Evolutionary conservation across 2,113 vertebrate genomes (phyloP), one percentile per base, ranked within the genome.

Genomic region (Crotalus tigris): DNA sequence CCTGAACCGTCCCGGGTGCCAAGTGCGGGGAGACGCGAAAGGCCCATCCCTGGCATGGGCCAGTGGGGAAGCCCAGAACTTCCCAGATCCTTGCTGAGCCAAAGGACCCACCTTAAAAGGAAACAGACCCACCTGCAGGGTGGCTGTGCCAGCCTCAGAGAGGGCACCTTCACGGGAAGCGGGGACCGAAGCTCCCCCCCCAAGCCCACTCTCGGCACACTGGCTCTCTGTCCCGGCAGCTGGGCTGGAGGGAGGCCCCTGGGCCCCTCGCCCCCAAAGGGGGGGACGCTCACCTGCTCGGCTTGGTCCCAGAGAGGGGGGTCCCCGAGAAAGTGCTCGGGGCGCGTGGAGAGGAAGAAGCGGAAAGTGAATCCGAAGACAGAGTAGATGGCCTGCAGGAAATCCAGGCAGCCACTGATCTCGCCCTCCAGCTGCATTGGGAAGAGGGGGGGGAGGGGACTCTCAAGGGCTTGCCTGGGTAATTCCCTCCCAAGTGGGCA

Each of bases 351-450:
- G 85, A 99, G 97, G 1, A 97, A 98, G 96, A 99, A 97, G 94
- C 94, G 98, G 97, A 99, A 98, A 85, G 98, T 98, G 95, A 99
- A 99, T 7, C 99, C 99, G 93, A 99, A 98, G 15, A 98, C 97
- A 0, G 96, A 87, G 94, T 99, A 99, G 11, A 99, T 98, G 0
- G 97, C 94, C 3, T 95, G 97, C 53, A 99, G 97, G 91, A 99
- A 99, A 88, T 99, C 98, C 95, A 99, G 97, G 96, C 99, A 99
- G 57, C 97, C 95, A 24, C 94, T 95, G 9, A 99, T 99, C 97
- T 99, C 99, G 0, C 93, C 92, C 94, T 98, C 98, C 92, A 99
- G 97, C 99, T 99, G 96, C 15, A 15, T 33, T 49, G 81, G 58
- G 55, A 5, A 23, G 46, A 39, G 0, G 81, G 19, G 64, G 44